Conservation (phyloP, 2,113 vertebrate species). For the Martes martes region DNA sequence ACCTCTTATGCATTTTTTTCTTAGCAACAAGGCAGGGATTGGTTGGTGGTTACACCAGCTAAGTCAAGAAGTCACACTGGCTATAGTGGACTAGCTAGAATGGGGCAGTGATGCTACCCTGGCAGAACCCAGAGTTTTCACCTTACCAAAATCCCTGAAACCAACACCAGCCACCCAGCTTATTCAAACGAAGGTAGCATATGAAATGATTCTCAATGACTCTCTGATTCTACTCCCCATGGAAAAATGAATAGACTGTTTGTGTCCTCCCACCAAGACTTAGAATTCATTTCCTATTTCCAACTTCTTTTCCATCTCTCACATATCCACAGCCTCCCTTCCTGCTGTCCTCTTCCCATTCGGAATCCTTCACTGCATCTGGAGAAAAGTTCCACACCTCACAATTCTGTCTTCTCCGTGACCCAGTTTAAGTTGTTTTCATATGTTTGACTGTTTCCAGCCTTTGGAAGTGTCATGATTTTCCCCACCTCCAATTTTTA, state of each 20-base stretch:
- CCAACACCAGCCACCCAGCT: background rate
- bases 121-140: background rate
- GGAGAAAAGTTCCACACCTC: background rate
- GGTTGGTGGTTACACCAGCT: background rate
- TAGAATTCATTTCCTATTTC: background rate
- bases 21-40: background rate
- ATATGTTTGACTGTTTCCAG: background rate
- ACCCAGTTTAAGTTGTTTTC: background rate
- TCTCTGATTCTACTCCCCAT: background rate
- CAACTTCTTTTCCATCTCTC: background rate
- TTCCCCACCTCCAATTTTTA: background rate
- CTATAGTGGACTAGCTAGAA: background rate
- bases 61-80: background rate
- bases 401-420: background rate
- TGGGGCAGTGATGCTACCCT: background rate
- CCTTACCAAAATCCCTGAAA: background rate
- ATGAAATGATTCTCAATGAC: background rate
- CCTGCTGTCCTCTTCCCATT: background rate
- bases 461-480: background rate
- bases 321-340: background rate
- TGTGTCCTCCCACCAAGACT: background rate
- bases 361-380: background rate
- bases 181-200: background rate
- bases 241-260: background rate
- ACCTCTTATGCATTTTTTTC: background rate